Base-by-base conservation (phyloP, 2,888 invertebrate species). In the Tipula vernalis region DNA sequence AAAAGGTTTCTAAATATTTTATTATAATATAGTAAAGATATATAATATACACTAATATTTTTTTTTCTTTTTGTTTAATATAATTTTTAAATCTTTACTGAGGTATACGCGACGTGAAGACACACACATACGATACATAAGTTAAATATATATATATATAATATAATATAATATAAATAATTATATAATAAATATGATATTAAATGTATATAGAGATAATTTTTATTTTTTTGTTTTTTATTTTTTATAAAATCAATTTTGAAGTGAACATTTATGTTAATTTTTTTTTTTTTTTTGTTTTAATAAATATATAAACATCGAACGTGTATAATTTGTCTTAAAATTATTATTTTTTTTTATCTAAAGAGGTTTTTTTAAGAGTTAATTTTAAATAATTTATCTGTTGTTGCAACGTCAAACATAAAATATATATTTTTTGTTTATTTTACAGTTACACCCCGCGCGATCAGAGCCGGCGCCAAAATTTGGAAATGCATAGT, bases 101-200 rank as follows among this genome's bases (percentile, higher is more conserved):
- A 92, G 92, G 92, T 93, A 93, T 93, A 93, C 92, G 93, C 92
- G 92, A 92, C 91, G 90, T 91, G 90, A 91, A 91, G 91, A 91
- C 91, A 91, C 91, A 91, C 91, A 91, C 90, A 91, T 91, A 91
- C 90, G 90, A 88, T 89, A 84, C 88, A 87, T 88, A 89, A 88
- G 87, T 88, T 86, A 47, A 86, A 87, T 87, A 87, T 87, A 87
- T 87, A 87, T 87, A 8, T 18, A 15, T 18, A 71, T 71, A 71
- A 83, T 51, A 51, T 51, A 15, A 28, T 28, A 57, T 18, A 15
- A 28, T 86, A 57, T 86, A 83, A 86, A 85, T 86, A 28, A 57
- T 86, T 47, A 84, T 47, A 84, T 87, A 36, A 28, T 44, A 83
- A 44, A 83, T 87, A 87, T 85, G 86, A 86, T 42, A 57, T 84